A percentile compares a stretch with the other conserved stretches of the same genome.
Evolutionary conservation across 2,888 invertebrate species (phyloP).

Genomic region (Dromius quadrimaculatus): DNA sequence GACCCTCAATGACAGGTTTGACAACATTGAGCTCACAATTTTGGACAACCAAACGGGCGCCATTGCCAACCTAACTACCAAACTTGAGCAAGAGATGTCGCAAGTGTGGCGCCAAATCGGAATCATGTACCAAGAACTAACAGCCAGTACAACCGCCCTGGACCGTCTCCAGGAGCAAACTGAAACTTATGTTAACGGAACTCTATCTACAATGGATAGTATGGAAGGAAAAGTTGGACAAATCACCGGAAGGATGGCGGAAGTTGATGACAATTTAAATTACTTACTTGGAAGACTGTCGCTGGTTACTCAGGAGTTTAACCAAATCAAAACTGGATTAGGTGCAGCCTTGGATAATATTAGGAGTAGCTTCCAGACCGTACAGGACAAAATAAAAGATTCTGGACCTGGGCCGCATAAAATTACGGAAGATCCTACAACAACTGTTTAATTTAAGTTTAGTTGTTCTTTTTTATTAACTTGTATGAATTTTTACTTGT

Average conservation of each 20-base stretch:
- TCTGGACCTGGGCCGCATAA: conserved; percentile 74
- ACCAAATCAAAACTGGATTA: conserved; percentile 81
- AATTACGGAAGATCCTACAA: conserved; percentile 62
- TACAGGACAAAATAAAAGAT: conserved; percentile 70
- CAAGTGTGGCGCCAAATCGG: conserved; percentile 93
- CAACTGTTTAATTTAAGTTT: conserved; percentile 13
- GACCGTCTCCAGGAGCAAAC: conserved; percentile 83
- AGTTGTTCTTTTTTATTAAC: conserved; percentile 5
- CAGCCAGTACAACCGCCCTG: conserved; percentile 79
- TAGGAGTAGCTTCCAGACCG: conserved; percentile 74
- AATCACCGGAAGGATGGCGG: conserved; percentile 81
- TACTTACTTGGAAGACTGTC: conserved; percentile 83
- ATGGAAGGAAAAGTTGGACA: conserved; percentile 84
- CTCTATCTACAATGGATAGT: conserved; percentile 79
- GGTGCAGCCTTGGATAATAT: conserved; percentile 80
- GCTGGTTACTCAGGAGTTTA: conserved; percentile 87
- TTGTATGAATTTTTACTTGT: conserved; percentile 43
- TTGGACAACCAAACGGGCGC: conserved; percentile 79
- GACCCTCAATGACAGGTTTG: conserved; percentile 77
- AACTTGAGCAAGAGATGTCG: conserved; percentile 84
- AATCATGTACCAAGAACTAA: conserved; percentile 87
- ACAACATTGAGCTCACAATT: conserved; percentile 77
- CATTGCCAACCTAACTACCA: conserved; percentile 79
- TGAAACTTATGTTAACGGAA: conserved; percentile 83
- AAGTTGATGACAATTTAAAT: conserved; percentile 86